These are phyloP conservation scores for Drosophila varians DNA, from an alignment of 1,140 invertebrate species.

Conservation along the genomic window DNA sequence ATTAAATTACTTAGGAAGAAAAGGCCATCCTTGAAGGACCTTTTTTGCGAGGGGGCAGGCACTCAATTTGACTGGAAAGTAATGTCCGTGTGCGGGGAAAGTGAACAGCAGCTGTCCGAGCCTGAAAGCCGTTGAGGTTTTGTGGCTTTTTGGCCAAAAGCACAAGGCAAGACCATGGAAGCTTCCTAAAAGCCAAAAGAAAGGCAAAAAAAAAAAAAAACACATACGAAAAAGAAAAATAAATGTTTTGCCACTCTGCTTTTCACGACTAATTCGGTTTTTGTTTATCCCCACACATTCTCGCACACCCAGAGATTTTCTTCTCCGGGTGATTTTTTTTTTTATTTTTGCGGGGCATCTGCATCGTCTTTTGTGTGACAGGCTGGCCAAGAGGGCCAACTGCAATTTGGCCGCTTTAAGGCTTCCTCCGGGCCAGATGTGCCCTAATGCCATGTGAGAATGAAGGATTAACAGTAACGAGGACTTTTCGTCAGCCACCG, in stretches of 20 bases:
- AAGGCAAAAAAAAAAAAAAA: constrained; percentile 7
- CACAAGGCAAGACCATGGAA: constrained; percentile 22
- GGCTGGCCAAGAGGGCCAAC: constrained; percentile 48
- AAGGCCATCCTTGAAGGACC: background rate
- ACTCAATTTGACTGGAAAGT: constrained; percentile 49
- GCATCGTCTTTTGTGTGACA: constrained; percentile 61
- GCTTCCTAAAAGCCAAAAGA: background rate
- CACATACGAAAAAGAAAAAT: constrained; percentile 39
- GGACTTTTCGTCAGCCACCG: constrained; percentile 35
- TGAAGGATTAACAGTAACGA: constrained; percentile 70
- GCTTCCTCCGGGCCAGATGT: constrained; percentile 53
- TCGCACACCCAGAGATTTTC: constrained; percentile 46
- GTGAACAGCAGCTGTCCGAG: constrained; percentile 63
- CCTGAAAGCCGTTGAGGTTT: constrained; percentile 64
- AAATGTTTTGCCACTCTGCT: constrained; percentile 79
- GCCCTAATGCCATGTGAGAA: constrained; percentile 46
- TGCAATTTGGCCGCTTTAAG: constrained; percentile 71
- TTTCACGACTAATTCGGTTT: constrained; percentile 77
- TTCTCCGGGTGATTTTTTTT: constrained; percentile 24
- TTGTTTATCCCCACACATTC: constrained; percentile 67
- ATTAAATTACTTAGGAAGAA: constrained; percentile 16
- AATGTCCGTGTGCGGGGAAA: constrained; percentile 34
- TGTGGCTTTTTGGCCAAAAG: constrained; percentile 57
- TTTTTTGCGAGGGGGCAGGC: constrained; percentile 9
- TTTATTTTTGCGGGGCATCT: constrained; percentile 37